phyloP scores from a whole-genome alignment of 2,113 vertebrate species.

The Mirza zaza region DNA sequence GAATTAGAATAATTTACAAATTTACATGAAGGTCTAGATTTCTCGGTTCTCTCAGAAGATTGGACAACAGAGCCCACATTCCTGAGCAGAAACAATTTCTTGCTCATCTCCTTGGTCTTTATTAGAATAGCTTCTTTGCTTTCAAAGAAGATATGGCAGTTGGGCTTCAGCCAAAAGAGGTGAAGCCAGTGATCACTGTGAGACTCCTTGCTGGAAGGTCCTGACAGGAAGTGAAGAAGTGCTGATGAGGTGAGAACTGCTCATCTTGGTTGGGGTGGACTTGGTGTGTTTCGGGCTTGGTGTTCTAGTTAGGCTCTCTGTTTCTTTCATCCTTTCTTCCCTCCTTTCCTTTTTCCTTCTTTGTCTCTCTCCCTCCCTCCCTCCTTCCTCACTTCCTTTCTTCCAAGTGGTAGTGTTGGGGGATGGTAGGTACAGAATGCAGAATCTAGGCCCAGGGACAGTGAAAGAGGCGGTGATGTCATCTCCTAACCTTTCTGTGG shows the following conservation, averaged over 20 bases:
- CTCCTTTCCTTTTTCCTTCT: background rate
- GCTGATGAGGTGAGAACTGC: background rate
- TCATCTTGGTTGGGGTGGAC: background rate
- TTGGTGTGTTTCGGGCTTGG: background rate
- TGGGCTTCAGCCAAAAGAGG: background rate
- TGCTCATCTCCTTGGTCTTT: background rate
- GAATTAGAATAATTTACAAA: background rate
- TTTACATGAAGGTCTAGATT: background rate
- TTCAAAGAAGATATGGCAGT: background rate
- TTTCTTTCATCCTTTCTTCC: background rate
- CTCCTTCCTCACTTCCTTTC: too few relatives aligned
- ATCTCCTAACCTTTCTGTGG: background rate
- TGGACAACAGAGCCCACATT: background rate
- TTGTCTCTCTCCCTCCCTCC: background rate
- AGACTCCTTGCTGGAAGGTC: background rate
- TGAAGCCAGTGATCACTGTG: background rate
- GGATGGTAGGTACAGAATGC: background rate
- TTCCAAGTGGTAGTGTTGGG: background rate
- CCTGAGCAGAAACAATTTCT: background rate
- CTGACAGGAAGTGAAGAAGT: background rate
- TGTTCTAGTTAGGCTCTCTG: accelerated
- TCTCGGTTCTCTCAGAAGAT: background rate
- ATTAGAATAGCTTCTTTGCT: background rate
- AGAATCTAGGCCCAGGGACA: background rate
- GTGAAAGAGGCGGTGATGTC: background rate